These are phyloP conservation scores for Gadopsis marmoratus DNA, from an alignment of 2,797 vertebrate species.

Conservation along the genomic window DNA sequence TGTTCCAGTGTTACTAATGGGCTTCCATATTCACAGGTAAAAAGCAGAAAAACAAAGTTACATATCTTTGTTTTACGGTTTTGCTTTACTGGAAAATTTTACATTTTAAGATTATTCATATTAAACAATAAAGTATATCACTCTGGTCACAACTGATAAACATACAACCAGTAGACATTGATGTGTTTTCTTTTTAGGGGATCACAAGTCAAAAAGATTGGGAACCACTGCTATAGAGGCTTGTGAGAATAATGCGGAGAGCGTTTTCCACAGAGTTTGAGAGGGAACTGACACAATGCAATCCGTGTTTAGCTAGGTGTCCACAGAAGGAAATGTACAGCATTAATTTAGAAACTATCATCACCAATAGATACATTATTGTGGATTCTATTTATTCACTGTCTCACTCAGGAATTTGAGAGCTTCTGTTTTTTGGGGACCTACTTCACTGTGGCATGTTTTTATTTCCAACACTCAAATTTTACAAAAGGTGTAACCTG, in stretches of 20 bases:
- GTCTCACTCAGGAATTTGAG: neutral
- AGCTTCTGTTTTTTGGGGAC: neutral
- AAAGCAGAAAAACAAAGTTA: neutral
- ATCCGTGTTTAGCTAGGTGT: no score
- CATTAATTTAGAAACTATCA: neutral
- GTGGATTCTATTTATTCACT: neutral
- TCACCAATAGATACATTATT: neutral
- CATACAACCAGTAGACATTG: neutral
- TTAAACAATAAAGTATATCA: neutral
- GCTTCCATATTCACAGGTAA: no score
- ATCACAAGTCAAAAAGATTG: neutral
- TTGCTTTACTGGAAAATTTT: neutral
- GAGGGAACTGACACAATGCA: neutral
- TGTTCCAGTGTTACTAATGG: no score
- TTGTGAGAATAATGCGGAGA: neutral
- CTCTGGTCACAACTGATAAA: neutral
- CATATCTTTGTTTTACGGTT: neutral
- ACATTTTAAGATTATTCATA: neutral
- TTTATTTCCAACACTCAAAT: constrained; percentile 6
- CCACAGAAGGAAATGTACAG: neutral
- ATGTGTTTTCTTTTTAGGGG: neutral
- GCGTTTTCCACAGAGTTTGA: neutral
- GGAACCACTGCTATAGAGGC: neutral
- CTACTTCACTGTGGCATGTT: neutral
- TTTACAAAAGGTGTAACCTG: neutral